phyloP scores from a whole-genome alignment of 2,797 vertebrate genomes.

The Melanotaenia trifasciata region DNA sequence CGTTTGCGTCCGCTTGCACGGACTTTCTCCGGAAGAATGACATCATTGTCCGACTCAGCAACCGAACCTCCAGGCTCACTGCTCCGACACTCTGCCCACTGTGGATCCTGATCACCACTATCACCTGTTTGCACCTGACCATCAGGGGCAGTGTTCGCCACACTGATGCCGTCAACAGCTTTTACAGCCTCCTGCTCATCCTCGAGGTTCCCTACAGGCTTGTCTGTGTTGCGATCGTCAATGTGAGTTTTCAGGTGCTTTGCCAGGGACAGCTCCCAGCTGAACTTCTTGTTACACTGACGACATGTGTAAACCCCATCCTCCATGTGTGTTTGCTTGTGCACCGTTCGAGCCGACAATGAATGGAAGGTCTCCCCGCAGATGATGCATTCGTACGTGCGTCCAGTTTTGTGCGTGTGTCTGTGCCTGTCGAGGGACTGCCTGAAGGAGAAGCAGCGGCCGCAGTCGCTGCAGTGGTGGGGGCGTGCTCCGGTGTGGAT shows the following conservation, averaged over 20 bases:
- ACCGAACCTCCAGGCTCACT: not conserved
- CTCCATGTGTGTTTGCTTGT: slow-evolving; percentile 60
- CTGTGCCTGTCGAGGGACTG: slow-evolving; percentile 83
- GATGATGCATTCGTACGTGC: slow-evolving; percentile 66
- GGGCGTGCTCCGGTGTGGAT: slow-evolving; percentile 83
- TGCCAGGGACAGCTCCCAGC: slow-evolving; percentile 61
- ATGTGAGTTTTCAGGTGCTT: slow-evolving; percentile 69
- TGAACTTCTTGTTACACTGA: slow-evolving; percentile 63
- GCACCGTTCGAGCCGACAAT: slow-evolving; percentile 40
- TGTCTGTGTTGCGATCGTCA: not conserved
- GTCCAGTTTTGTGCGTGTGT: slow-evolving; percentile 71
- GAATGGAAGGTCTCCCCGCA: slow-evolving; percentile 77
- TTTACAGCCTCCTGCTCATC: not conserved
- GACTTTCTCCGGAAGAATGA: slow-evolving; percentile 23
- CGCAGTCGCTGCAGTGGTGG: slow-evolving; percentile 77
- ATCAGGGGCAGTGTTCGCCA: not conserved
- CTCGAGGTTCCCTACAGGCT: not conserved
- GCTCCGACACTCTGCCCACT: not conserved
- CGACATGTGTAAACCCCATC: slow-evolving; percentile 28
- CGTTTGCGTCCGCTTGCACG: slow-evolving; percentile 71
- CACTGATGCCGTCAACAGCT: not conserved
- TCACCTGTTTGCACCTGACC: not conserved
- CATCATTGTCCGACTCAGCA: not conserved
- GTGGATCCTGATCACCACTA: not conserved
- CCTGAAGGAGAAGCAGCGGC: slow-evolving; percentile 82